A percentile compares a stretch with the other conserved stretches of the same genome.
Evolutionary conservation across 2,797 vertebrate species (phyloP).

Genomic region (Malurus splendens): DNA sequence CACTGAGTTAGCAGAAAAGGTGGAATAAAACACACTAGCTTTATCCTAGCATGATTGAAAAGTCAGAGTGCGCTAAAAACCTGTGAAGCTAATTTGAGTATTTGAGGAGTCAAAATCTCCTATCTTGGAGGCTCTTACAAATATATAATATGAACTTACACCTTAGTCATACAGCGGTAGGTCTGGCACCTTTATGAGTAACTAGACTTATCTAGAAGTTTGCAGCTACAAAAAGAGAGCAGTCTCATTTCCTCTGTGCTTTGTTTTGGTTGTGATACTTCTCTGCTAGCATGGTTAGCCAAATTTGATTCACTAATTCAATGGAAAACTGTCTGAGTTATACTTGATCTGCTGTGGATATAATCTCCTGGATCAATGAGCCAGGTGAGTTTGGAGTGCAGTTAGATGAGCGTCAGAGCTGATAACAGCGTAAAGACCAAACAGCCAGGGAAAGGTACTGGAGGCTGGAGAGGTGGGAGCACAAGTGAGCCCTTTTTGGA

Average conservation of each 20-base stretch:
- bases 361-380: neutral
- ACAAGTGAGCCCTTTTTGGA: neutral
- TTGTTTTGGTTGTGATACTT: neutral
- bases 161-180: neutral
- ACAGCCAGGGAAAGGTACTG: neutral
- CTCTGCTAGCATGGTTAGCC: neutral
- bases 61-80: neutral
- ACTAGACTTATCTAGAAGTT: neutral
- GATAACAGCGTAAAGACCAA: neutral
- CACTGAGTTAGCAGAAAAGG: neutral
- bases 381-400: neutral
- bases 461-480: neutral
- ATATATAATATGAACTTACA: neutral
- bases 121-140: neutral
- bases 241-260: neutral
- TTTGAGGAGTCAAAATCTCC: neutral
- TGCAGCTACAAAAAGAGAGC: neutral
- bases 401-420: neutral
- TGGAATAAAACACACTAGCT: neutral
- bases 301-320: neutral
- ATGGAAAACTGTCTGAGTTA: neutral
- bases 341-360: neutral
- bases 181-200: neutral
- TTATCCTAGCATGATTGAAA: neutral
- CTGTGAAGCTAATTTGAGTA: neutral